These are phyloP conservation scores for Zaprionus taronus DNA, from an alignment of 1,140 invertebrate species.

Conservation along the genomic window DNA sequence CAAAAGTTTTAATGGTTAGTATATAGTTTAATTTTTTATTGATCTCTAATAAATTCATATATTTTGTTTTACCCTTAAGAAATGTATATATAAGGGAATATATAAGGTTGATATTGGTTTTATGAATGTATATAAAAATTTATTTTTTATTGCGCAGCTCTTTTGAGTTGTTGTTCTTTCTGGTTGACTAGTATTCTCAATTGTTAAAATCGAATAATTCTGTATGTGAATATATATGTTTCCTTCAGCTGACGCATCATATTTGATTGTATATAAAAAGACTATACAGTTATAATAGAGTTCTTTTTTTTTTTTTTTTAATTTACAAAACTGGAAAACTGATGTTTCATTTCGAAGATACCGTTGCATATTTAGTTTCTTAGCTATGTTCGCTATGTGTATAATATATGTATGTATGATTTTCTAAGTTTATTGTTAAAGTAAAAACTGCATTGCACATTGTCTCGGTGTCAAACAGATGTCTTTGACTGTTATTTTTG, in stretches of 20 bases:
- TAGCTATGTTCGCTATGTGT: slow-evolving; percentile 17
- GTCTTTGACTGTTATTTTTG: slow-evolving; percentile 19
- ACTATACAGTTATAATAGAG: slow-evolving; percentile 36
- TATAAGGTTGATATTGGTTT: background rate
- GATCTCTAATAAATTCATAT: slow-evolving; percentile 49
- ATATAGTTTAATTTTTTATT: slow-evolving; percentile 30
- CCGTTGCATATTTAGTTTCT: slow-evolving; percentile 43
- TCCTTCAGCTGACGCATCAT: background rate
- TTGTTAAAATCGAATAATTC: slow-evolving; percentile 40
- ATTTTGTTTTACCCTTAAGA: slow-evolving; percentile 14
- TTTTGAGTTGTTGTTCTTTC: background rate
- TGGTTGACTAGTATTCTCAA: slow-evolving; percentile 46
- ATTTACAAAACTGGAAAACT: slow-evolving; percentile 75
- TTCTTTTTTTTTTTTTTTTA: slow-evolving; percentile 36
- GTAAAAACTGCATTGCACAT: slow-evolving; percentile 81
- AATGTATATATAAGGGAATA: slow-evolving; percentile 12
- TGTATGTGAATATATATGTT: slow-evolving; percentile 45
- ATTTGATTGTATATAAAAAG: slow-evolving; percentile 36
- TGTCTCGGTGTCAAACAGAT: slow-evolving; percentile 42
- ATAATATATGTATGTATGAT: slow-evolving; percentile 38
- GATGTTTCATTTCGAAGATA: slow-evolving; percentile 51
- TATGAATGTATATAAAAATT: slow-evolving; percentile 14
- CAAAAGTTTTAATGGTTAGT: background rate
- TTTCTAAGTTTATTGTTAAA: slow-evolving; percentile 59
- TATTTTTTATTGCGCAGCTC: slow-evolving; percentile 7